Conservation (phyloP, 2,113 vertebrate genomes). For the Apteryx owenii region DNA sequence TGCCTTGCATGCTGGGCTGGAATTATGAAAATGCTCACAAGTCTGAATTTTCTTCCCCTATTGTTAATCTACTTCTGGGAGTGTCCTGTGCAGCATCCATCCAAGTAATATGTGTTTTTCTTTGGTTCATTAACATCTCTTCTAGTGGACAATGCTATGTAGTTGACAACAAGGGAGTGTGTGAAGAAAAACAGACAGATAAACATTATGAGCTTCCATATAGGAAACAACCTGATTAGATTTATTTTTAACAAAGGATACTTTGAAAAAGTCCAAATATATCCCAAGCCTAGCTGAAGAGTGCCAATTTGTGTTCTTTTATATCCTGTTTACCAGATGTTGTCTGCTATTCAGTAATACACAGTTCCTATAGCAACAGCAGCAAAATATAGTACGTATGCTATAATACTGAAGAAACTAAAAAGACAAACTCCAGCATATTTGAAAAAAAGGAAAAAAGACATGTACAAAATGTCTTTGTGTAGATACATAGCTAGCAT, state of each 20-base stretch:
- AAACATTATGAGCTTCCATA: background rate
- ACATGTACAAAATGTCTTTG: background rate
- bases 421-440: background rate
- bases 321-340: conserved; percentile 3
- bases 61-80: background rate
- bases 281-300: background rate
- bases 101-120: conserved; percentile 2
- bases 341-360: background rate
- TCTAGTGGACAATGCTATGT: background rate
- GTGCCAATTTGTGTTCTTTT: background rate
- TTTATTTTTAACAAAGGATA: conserved; percentile 14
- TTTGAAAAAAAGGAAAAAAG: rapidly evolving
- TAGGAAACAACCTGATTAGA: background rate
- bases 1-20: background rate
- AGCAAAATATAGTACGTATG: conserved; percentile 1
- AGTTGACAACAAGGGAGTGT: background rate
- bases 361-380: conserved; percentile 47
- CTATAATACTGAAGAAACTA: background rate
- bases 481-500: background rate
- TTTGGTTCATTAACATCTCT: conserved; percentile 1
- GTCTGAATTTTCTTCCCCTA: background rate
- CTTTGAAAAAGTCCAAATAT: background rate
- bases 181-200: background rate
- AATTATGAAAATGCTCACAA: background rate
- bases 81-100: background rate